Evolutionary conservation across 1,140 invertebrate species (phyloP).

Genomic region (Episyrphus balteatus): DNA sequence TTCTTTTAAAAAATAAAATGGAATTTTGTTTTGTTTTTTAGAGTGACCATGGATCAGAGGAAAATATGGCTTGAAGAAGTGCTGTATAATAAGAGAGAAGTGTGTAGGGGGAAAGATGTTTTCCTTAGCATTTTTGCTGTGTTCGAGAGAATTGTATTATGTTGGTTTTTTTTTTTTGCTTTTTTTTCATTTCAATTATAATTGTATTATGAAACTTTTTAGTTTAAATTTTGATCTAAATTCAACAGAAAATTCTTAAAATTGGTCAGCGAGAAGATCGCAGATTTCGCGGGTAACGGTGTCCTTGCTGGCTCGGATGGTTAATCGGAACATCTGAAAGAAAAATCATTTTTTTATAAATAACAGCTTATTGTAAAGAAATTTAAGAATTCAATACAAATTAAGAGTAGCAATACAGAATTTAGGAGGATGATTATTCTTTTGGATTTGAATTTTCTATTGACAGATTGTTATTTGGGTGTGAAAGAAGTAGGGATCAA

Average conservation of each 20-base stretch:
- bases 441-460: neutral
- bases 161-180: too few relatives aligned
- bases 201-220: constrained; percentile 9
- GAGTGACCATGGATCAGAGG: too few relatives aligned
- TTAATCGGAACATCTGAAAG: constrained; percentile 93
- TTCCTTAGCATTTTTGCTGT: too few relatives aligned
- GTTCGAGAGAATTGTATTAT: too few relatives aligned
- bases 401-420: too few relatives aligned
- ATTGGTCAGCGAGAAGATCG: constrained; percentile 80
- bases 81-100: too few relatives aligned
- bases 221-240: constrained; percentile 3
- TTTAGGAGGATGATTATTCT: neutral
- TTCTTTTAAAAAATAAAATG: too few relatives aligned
- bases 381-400: too few relatives aligned
- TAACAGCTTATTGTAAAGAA: neutral
- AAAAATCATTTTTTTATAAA: constrained; percentile 1
- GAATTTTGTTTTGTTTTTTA: too few relatives aligned
- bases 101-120: too few relatives aligned
- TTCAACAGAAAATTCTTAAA: constrained; percentile 43
- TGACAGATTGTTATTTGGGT: neutral
- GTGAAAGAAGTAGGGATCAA: too few relatives aligned
- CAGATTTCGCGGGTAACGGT: constrained; percentile 81
- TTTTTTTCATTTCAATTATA: neutral
- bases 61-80: too few relatives aligned
- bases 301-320: constrained; percentile 93